Evolutionary conservation across 2,113 vertebrate species (phyloP).

Genomic region (Perognathus longimembris): DNA sequence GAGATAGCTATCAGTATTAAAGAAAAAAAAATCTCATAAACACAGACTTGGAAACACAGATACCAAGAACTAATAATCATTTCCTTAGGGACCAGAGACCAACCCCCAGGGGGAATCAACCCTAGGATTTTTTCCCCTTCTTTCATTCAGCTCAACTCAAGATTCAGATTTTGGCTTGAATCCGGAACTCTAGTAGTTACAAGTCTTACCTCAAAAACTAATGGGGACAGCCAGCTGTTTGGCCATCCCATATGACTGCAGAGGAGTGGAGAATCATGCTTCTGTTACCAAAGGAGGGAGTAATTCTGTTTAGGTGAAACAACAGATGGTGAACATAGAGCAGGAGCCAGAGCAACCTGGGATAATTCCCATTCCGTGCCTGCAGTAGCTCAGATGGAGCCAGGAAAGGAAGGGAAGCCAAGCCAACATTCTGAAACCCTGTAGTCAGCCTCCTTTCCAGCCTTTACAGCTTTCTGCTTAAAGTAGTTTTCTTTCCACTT

Average conservation of each 20-base stretch:
- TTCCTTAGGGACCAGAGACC: neutral
- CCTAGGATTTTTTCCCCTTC: neutral
- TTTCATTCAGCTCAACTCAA: neutral
- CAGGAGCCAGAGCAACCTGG: neutral
- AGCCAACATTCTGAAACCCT: neutral
- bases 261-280: neutral
- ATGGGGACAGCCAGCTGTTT: neutral
- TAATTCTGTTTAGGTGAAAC: neutral
- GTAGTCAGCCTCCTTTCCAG: neutral
- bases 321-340: neutral
- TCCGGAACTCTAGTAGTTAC: neutral
- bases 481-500: conserved; percentile 38
- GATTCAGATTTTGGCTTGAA: neutral
- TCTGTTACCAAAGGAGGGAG: neutral
- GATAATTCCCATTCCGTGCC: neutral
- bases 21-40: neutral
- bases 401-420: neutral
- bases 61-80: neutral
- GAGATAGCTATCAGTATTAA: neutral
- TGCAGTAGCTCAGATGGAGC: neutral
- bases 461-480: neutral
- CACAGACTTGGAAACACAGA: neutral
- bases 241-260: neutral
- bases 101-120: neutral
- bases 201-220: neutral